These are phyloP conservation scores for Chelonia mydas DNA, from an alignment of 2,797 vertebrate genomes.

Conservation along the genomic window DNA sequence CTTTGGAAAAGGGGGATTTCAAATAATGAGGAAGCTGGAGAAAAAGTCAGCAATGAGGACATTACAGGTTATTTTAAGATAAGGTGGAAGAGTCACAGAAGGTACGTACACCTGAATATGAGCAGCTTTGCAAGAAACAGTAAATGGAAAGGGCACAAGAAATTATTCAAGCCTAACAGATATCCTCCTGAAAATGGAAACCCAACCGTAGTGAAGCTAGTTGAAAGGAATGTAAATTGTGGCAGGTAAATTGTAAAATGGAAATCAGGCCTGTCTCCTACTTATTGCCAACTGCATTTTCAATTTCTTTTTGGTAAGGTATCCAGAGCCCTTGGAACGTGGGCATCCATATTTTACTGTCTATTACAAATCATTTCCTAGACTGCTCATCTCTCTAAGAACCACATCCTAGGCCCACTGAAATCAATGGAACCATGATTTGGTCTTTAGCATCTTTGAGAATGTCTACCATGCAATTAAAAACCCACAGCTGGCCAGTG, in stretches of 20 bases:
- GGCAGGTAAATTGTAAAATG: accelerated
- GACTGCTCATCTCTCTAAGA: not conserved
- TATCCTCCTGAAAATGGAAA: not conserved
- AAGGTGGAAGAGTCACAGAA: not conserved
- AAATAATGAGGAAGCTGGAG: not conserved
- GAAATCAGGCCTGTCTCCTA: not conserved
- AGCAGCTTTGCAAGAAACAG: not conserved
- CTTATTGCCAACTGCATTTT: not conserved
- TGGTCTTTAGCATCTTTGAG: not conserved
- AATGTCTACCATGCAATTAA: no score
- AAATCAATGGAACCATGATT: not conserved
- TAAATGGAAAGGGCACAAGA: not conserved
- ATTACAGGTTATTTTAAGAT: not conserved
- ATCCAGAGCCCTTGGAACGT: not conserved
- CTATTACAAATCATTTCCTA: not conserved
- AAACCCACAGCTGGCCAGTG: no score
- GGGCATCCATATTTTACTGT: not conserved
- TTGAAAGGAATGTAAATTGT: not conserved
- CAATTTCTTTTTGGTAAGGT: not conserved
- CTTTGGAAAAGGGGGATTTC: not conserved
- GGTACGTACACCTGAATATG: not conserved
- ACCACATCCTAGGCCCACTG: not conserved
- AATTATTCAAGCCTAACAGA: not conserved
- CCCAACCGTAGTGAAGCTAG: not conserved
- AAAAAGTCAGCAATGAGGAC: not conserved